Evolutionary conservation across 2,888 invertebrate genomes (phyloP), one percentile per base, ranked within the genome.

Genomic region (Smittia aterrima): DNA sequence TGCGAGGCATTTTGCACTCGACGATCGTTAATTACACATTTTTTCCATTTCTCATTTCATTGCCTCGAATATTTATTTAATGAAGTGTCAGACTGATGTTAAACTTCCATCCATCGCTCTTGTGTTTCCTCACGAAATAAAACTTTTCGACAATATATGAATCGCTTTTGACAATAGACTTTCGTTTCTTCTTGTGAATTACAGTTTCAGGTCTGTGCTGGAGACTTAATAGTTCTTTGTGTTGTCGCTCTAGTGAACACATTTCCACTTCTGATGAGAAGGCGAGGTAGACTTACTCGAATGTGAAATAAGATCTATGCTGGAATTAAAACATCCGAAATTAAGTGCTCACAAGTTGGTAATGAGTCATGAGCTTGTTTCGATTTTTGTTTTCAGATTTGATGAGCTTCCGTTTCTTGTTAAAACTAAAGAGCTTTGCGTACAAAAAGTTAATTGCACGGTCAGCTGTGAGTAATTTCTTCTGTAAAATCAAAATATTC

Each of bases 41-140:
- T 11, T 47, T 47, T n/a, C 3, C 47, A n/a, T 47, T 47, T 47
- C 16, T 47, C 13, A 6, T 47, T 47, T 47, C 16, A 16, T 11
- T 47, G n/a, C n/a, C 47, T 47, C 47, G 47, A 47, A 47, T 47
- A 47, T 47, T 47, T 47, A 47, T 47, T n/a, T n/a, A 47, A n/a
- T 47, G 47, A 47, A 47, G 47, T 47, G 47, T 47, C 47, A 47
- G 16, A 47, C 47, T 47, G 16, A 32, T 32, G 32, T 32, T 32
- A 32, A 32, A 32, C 32, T 32, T 32, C 32, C 32, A n/a, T n/a
- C n/a, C n/a, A 32, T 32, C 32, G 32, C 32, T 32, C 32, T 32
- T 32, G 32, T 32, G 3, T 32, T 32, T 32, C 32, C 32, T 32
- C 32, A 32, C 32, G 32, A 32, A 32, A 32, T 6, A 32, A 32